A percentile compares a stretch with the other conserved stretches of the same genome.
Evolutionary conservation across 2,888 invertebrate genomes (phyloP).

Genomic region (Emesis russula): DNA sequence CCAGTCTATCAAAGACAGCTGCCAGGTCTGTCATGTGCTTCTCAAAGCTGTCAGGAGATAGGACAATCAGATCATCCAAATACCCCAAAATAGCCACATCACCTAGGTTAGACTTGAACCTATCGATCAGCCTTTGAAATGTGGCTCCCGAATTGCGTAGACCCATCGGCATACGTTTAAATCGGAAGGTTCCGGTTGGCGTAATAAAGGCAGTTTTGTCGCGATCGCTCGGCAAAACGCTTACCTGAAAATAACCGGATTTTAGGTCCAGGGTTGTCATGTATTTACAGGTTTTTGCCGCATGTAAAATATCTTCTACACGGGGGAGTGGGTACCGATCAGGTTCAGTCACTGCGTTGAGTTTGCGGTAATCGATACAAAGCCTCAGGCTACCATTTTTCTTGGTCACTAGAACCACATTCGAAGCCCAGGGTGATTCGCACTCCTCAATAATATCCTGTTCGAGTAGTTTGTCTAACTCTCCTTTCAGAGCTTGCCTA

Average conservation of each 20-base stretch:
- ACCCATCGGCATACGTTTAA: slow-evolving; percentile 84
- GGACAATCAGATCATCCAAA: slow-evolving; percentile 86
- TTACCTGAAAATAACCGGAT: slow-evolving; percentile 84
- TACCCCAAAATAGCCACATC: slow-evolving; percentile 58
- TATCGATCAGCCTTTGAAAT: slow-evolving; percentile 84
- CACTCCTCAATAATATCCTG: slow-evolving; percentile 84
- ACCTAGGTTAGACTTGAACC: slow-evolving; percentile 66
- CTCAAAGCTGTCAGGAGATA: slow-evolving; percentile 85
- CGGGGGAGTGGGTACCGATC: slow-evolving; percentile 86
- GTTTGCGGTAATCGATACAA: slow-evolving; percentile 88
- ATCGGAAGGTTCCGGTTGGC: slow-evolving; percentile 73
- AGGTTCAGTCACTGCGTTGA: slow-evolving; percentile 87
- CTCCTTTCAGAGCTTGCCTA: slow-evolving; percentile 22
- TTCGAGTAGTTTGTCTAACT: slow-evolving; percentile 87
- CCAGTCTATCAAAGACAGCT: slow-evolving; percentile 82
- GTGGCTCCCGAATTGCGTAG: slow-evolving; percentile 81
- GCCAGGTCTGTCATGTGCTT: slow-evolving; percentile 87
- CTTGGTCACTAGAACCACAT: slow-evolving; percentile 85
- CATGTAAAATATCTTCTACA: slow-evolving; percentile 86
- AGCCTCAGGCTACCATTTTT: slow-evolving; percentile 83
- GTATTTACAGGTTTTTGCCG: slow-evolving; percentile 70
- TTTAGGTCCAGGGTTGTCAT: slow-evolving; percentile 84
- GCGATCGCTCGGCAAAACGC: slow-evolving; percentile 57
- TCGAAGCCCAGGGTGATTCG: slow-evolving; percentile 88
- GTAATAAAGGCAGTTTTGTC: slow-evolving; percentile 80